Conservation (phyloP, 2,113 vertebrate genomes). For the Dascyllus trimaculatus region DNA sequence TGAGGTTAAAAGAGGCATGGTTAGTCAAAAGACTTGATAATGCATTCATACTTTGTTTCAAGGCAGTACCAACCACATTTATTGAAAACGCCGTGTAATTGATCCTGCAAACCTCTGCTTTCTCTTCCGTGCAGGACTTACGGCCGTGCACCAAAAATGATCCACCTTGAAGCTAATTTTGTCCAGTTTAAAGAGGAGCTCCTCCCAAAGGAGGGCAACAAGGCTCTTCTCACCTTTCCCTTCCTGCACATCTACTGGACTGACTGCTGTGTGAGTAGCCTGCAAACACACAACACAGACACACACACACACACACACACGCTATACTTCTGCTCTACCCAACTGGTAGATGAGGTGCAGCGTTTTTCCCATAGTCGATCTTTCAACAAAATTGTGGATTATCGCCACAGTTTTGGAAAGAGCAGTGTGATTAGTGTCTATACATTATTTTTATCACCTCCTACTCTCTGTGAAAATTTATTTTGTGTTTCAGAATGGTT, state of each 20-base stretch:
- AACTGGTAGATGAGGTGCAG: not conserved
- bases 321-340: not conserved
- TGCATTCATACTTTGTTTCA: no score
- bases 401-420: no score
- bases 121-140: conserved; percentile 88
- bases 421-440: no score
- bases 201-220: conserved; percentile 97
- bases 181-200: conserved; percentile 99
- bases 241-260: conserved; percentile 99
- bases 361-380: not conserved
- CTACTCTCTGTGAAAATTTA: no score
- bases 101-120: not conserved
- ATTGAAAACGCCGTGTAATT: no score
- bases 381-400: no score
- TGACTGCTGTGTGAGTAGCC: conserved; percentile 95
- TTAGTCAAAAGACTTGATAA: no score
- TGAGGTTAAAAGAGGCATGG: not conserved
- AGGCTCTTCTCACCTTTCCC: conserved; percentile 97
- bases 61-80: no score
- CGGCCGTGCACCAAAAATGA: conserved; percentile 98
- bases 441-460: no score
- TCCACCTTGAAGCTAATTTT: conserved; percentile 99
- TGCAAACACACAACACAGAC: not conserved
- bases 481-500: no score
- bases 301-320: no score